Base-by-base conservation (phyloP, 2,797 vertebrate species). In the Champsocephalus gunnari region DNA sequence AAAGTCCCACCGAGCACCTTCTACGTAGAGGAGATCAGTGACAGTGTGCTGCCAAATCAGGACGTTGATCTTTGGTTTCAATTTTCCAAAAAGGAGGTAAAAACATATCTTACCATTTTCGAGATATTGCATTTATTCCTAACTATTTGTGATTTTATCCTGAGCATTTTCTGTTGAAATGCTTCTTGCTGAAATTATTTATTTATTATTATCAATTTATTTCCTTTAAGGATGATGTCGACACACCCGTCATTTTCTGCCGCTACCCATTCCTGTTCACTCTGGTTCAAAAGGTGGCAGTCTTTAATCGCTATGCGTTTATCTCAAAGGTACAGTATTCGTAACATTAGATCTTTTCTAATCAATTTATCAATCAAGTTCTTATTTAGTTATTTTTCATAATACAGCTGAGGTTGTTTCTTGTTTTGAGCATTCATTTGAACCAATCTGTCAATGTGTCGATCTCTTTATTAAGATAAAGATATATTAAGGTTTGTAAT, bases 181-280 rank as follows among this genome's bases (percentile, higher is more conserved):
- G 6, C 4, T 54, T 60, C 17, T 45, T 66, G 12, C 4, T 79
- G 0, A 79, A 73, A 45, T 65, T 0, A 4, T 12, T 28, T 24
- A 24, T 28, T 5, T 28, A 28, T 28, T 28, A 28, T 28, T 28
- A 28, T 60, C 7, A 0, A 10, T 49, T 38, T 17, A 0, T 81
- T 75, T 77, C 63, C n/a, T 70, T 63, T 13, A 55, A 95, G 94
- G 89, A 93, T 47, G 48, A 82, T 0, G 12, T 1, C 0, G 0
- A 28, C 3, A 82, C 69, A 4, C 90, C 92, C 0, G 76, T 68
- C 61, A 87, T 93, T 74, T 93, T 94, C 82, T 94, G 92, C 74
- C 82, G 71, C 71, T 94, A 91, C 71, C 93, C 94, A 2, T 95
- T 95, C 62, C 21, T 93, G 62, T 83, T 94, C 12, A 82, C 78